Base-by-base conservation (phyloP, 92 coral and sea anemone species). In the Anthopleura xanthogrammica region DNA sequence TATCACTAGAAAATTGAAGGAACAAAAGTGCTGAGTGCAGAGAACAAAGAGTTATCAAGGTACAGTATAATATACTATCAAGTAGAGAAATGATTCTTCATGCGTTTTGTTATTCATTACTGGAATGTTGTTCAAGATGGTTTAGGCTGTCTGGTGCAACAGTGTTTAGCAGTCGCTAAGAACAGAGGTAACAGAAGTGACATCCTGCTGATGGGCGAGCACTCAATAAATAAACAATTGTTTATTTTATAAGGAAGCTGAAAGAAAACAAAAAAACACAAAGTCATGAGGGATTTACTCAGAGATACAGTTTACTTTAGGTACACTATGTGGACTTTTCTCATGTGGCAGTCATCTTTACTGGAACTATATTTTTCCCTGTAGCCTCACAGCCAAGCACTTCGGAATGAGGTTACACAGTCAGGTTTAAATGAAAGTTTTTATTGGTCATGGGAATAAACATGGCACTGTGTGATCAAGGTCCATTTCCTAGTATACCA, bases 241-340 rank as follows among this genome's bases (percentile, higher is more conserved):
- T 79, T 83, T 83, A 88, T 84, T 88, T 88, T 79, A 88, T 79
- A 11, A 88, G 88, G 73, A 88, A 88, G 48, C 91, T 88, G 74
- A 83, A 73, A 77, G 41, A 74, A 72, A 87, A 2, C 36, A 29
- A 29, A 29, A 77, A 68, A 73, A 23, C 17, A 46, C 50, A 56
- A 78, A 1, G 52, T n/a, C 41, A 41, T 19, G 11, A 54, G 58
- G 16, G 58, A 54, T 46, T 54, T 12, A 54, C 58, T 54, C 16
- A 54, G 7, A 46, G 5, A 46, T 46, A 54, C 58, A 54, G 14
- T 54, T 14, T 29, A 29, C 36, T 54, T 54, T 0, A 54, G 14
- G 58, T 54, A 54, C 58, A 54, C 58, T 6, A 50, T 50, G 11
- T 6, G 11, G 54, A 11, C 54, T 50, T 50, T 50, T 6, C 54